Evolutionary conservation across 1,140 invertebrate species (phyloP), one percentile per base, ranked within the genome.

Genomic region (Diabrotica undecimpunctata): DNA sequence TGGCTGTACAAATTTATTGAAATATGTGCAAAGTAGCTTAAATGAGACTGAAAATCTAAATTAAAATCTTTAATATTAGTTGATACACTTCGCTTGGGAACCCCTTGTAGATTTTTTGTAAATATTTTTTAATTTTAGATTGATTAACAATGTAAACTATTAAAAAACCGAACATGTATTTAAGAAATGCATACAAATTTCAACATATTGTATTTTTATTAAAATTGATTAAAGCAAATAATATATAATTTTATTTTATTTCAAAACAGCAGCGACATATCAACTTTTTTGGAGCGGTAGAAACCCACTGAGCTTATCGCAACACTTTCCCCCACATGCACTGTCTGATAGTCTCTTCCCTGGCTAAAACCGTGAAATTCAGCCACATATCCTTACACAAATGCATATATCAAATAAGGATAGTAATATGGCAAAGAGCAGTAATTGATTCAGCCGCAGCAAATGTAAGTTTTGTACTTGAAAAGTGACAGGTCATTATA

Each of bases 141-240:
- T 38, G 25, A 62, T 54, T 25, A 25, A 25, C 25, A 25, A 25
- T 52, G 8, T 62, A 35, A 38, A 46, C 41, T 46, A 46, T 46
- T 46, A 62, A 38, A 62, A 14, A 52, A 54, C n/a, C 52, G 10
- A 54, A 54, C 6, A 35, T 36, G 39, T 54, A 50, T 62, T 35
- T 62, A 25, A 54, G 25, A 62, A 36, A 62, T 54, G 51, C 25
- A 39, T 35, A 62, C 12, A 62, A 54, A 54, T 54, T 54, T 37
- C 25, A 38, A 50, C 13, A 25, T 37, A 25, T 46, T 62, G 61
- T 62, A 62, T 62, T 62, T 62, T 62, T 62, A 62, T 62, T 62
- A 62, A 62, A 54, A 54, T 52, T 62, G 54, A 62, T 52, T 25
- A 25, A 61, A 61, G 6, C 25, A 54, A 62, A 25, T n/a, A 46